A percentile compares a stretch with the other conserved stretches of the same genome.
Conservation (phyloP, 2,888 invertebrate species). For the Petrolisthes cinctipes region DNA sequence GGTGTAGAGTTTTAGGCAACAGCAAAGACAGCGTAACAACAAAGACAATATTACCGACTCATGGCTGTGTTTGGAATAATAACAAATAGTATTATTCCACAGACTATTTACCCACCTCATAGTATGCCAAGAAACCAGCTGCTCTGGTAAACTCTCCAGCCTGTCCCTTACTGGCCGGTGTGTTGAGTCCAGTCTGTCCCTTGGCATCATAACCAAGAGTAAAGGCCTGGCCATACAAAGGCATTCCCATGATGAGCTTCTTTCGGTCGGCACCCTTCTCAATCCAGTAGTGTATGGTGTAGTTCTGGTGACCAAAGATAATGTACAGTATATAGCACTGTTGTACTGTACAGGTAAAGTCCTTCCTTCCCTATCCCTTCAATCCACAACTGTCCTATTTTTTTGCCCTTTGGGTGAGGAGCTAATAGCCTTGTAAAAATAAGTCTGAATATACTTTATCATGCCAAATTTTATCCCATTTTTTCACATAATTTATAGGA, state of each 20-base stretch:
- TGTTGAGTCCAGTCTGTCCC: conserved; percentile 78
- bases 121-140: conserved; percentile 88
- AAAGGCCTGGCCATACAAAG: conserved; percentile 91
- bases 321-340: neutral
- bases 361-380: too few relatives aligned
- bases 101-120: conserved; percentile 75
- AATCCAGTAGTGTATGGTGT: conserved; percentile 82
- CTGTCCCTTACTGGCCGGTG: conserved; percentile 82
- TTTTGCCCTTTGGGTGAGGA: too few relatives aligned
- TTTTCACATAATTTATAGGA: too few relatives aligned
- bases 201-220: conserved; percentile 75
- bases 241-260: conserved; percentile 80
- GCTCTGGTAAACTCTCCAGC: conserved; percentile 89
- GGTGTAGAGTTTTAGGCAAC: neutral
- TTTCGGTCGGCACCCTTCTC: conserved; percentile 76
- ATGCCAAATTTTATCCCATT: too few relatives aligned
- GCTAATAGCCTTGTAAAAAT: too few relatives aligned
- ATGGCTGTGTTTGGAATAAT: neutral
- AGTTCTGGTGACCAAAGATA: conserved; percentile 76
- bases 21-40: neutral
- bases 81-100: neutral
- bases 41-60: neutral
- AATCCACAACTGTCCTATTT: too few relatives aligned
- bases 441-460: too few relatives aligned
- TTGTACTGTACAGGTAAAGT: neutral